phyloP scores from a whole-genome alignment of 2,888 invertebrate genomes.

The Limenitis camilla region DNA sequence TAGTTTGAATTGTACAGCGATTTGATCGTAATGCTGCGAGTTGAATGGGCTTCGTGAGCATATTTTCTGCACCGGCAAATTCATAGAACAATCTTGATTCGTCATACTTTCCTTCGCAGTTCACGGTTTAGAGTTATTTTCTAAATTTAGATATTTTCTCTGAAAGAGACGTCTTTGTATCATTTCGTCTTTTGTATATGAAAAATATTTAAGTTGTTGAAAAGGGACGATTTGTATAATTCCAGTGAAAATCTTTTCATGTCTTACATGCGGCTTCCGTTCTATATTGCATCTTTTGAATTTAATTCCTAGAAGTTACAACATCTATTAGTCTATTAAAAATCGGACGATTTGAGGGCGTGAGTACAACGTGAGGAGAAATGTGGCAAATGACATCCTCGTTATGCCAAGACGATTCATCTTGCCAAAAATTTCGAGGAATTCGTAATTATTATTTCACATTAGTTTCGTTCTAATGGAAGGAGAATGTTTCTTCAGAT shows the following conservation, averaged over 20 bases:
- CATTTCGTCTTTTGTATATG: too few relatives aligned
- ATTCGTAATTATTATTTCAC: conserved; percentile 29
- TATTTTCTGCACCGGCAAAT: conserved; percentile 14
- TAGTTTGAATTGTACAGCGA: conserved; percentile 4
- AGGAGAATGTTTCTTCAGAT: conserved; percentile 1
- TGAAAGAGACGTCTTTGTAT: too few relatives aligned
- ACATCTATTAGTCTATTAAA: conserved; percentile 12
- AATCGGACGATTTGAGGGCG: conserved; percentile 10
- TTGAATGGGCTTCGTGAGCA: conserved; percentile 10
- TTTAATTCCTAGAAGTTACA: conserved; percentile 12
- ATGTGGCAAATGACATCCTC: conserved; percentile 25
- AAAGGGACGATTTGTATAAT: too few relatives aligned
- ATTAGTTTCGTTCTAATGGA: conserved; percentile 8
- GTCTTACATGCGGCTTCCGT: conserved; percentile 16
- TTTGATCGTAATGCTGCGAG: conserved; percentile 6
- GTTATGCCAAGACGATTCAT: conserved; percentile 24
- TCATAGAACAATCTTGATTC: conserved; percentile 40
- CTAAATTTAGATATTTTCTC: too few relatives aligned
- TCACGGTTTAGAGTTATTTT: conserved; percentile 28
- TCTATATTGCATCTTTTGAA: conserved; percentile 14
- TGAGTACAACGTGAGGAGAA: conserved; percentile 12
- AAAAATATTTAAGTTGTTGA: too few relatives aligned
- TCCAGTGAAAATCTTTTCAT: too few relatives aligned
- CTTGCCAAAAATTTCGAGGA: conserved; percentile 29
- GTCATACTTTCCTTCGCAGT: conserved; percentile 53